These are phyloP conservation scores for Australoheros facetus DNA, from an alignment of 2,797 vertebrate genomes.

Conservation along the genomic window DNA sequence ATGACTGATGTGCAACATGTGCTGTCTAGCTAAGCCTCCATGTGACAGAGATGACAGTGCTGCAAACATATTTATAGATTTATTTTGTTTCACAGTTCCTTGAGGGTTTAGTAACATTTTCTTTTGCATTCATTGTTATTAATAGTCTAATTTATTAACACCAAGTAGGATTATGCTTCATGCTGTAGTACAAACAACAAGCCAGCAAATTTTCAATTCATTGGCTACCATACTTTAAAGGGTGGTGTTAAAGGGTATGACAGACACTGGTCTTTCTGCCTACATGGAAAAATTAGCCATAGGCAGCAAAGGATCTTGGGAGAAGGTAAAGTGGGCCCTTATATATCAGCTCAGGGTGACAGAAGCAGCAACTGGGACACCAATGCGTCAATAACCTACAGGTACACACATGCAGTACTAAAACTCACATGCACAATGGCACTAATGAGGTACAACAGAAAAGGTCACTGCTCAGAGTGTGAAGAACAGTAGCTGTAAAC, in stretches of 20 bases:
- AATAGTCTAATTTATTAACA: constrained; percentile 27
- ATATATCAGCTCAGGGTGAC: constrained; percentile 69
- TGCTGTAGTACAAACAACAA: neutral
- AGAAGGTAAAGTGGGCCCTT: constrained; percentile 32
- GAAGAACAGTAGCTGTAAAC: constrained; percentile 22
- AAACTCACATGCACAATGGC: constrained; percentile 44
- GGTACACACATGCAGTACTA: constrained; percentile 7
- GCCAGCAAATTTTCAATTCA: constrained; percentile 7
- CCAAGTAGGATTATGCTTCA: constrained; percentile 17
- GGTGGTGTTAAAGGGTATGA: constrained; percentile 45
- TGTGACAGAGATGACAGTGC: constrained; percentile 28
- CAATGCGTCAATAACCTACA: constrained; percentile 59
- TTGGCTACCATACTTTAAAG: neutral
- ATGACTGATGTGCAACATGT: constrained; percentile 56
- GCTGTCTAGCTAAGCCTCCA: constrained; percentile 17
- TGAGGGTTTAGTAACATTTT: constrained; percentile 1
- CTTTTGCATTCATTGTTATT: constrained; percentile 1
- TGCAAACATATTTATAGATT: constrained; percentile 28
- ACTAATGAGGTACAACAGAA: constrained; percentile 68
- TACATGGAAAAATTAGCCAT: constrained; percentile 39
- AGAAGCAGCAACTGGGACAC: constrained; percentile 53
- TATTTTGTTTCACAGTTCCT: constrained; percentile 10
- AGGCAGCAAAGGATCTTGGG: constrained; percentile 47
- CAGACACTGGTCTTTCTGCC: constrained; percentile 32
- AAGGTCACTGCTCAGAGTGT: constrained; percentile 61